These are phyloP conservation scores for Dendrocopos noguchii DNA, from an alignment of 2,113 vertebrate species.

Conservation along the genomic window DNA sequence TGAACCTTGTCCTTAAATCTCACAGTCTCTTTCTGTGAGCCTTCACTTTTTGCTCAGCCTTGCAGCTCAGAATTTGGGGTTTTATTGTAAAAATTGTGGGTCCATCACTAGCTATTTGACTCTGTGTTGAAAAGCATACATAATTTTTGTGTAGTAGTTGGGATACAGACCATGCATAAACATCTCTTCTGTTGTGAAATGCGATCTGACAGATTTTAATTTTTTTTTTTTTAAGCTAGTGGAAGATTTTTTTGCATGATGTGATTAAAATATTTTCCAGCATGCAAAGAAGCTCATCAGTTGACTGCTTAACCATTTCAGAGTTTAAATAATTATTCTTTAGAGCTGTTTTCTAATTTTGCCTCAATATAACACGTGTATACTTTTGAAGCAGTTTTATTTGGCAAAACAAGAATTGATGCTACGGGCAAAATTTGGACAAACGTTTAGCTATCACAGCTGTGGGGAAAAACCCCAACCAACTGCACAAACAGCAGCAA, in stretches of 20 bases:
- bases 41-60: not conserved
- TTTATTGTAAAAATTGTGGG: not conserved
- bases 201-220: not conserved
- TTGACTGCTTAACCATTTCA: not conserved
- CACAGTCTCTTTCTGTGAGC: not conserved
- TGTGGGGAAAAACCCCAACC: not conserved
- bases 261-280: not conserved
- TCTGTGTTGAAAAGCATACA: not conserved
- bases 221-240: not conserved
- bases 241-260: not conserved
- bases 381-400: not conserved
- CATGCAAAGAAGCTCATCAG: not conserved
- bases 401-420: not conserved
- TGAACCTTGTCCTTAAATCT: not conserved
- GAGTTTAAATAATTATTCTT: not conserved
- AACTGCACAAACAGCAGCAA: not conserved
- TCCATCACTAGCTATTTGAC: not conserved
- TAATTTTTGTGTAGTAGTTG: not conserved
- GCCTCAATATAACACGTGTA: accelerated
- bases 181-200: not conserved
- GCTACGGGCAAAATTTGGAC: not conserved
- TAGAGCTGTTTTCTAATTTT: not conserved
- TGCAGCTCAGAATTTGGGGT: not conserved
- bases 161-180: not conserved
- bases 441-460: not conserved